Base-by-base conservation (phyloP, 2,888 invertebrate genomes). In the Rhagium mordax region DNA sequence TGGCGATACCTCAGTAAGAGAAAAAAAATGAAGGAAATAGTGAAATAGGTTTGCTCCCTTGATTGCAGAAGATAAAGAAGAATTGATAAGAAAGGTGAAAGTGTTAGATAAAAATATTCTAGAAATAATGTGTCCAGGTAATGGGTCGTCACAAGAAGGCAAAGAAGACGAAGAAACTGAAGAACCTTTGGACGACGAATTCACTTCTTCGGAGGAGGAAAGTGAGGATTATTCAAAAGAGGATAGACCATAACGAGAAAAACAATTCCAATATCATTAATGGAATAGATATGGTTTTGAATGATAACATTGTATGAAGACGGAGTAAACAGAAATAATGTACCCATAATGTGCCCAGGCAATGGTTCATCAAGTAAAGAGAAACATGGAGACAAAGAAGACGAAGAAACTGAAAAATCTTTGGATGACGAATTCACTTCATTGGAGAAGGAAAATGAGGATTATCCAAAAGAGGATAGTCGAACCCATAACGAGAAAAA, bases 1-100 rank as follows among this genome's bases (percentile, higher is more conserved):
- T 33, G 18, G 64, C 8, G 27, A 68, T 15, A 53, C 74, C 80
- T 87, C 86, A 78, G 73, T 64, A 59, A 57, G 62, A 71, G 65
- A 70, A 70, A 57, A 41, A 18, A 47, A 16, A 33, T 41, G 48
- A 66, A 29, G 51, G 62, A 33, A 57, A 66, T 20, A 48, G n/a
- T 29, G 69, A 68, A 27, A 18, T 5, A 47, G 33, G 41, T 49
- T 57, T 49, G 29, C n/a, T 59, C 53, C 61, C 7, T 57, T 61
- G 51, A 70, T 72, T 33, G 68, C 66, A 49, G 55, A 60, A 51
- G 18, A 61, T 57, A 2, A 57, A n/a, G 2, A 13, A 47, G 13
- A 59, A 47, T 41, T 55, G 29, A 20, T 16, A 6, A 20, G 18
- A 29, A 8, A 41, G n/a, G 20, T 8, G 29, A 8, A 33, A 33